Percentiles rank a stretch among this genome's conserved stretches.
Evolutionary conservation across 2,113 vertebrate genomes (phyloP).

Genomic region (Anthoscopus minutus): DNA sequence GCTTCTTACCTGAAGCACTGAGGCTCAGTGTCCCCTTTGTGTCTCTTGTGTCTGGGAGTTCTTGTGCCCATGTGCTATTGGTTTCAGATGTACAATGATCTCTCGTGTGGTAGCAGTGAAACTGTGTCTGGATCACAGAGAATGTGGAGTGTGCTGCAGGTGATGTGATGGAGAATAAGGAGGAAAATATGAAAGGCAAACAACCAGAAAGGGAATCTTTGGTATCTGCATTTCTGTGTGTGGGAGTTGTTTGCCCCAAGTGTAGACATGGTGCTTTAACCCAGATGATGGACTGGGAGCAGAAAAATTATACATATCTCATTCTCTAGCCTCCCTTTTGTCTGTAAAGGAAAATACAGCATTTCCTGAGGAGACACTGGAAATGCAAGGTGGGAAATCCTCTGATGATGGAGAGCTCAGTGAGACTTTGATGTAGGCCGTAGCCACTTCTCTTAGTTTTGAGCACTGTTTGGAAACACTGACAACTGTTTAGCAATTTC

Average conservation of each 20-base stretch:
- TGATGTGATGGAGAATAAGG: background rate
- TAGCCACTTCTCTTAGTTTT: background rate
- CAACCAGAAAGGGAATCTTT: background rate
- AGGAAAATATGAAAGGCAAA: background rate
- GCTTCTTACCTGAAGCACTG: background rate
- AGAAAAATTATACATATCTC: background rate
- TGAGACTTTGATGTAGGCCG: background rate
- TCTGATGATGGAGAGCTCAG: background rate
- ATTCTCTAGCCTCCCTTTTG: background rate
- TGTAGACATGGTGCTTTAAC: background rate
- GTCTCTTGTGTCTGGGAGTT: background rate
- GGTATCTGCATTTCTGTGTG: background rate
- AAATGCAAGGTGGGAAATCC: background rate
- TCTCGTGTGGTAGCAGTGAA: background rate
- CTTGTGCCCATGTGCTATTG: background rate
- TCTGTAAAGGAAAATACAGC: background rate
- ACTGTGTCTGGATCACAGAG: background rate
- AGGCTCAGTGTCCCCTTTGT: background rate
- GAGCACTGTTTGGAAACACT: background rate
- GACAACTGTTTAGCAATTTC: background rate
- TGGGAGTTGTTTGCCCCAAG: background rate
- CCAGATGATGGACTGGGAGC: background rate
- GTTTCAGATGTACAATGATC: background rate
- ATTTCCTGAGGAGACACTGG: background rate
- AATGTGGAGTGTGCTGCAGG: fast-evolving